Conservation (phyloP, 2,797 vertebrate species). For the Gallirallus australis region DNA sequence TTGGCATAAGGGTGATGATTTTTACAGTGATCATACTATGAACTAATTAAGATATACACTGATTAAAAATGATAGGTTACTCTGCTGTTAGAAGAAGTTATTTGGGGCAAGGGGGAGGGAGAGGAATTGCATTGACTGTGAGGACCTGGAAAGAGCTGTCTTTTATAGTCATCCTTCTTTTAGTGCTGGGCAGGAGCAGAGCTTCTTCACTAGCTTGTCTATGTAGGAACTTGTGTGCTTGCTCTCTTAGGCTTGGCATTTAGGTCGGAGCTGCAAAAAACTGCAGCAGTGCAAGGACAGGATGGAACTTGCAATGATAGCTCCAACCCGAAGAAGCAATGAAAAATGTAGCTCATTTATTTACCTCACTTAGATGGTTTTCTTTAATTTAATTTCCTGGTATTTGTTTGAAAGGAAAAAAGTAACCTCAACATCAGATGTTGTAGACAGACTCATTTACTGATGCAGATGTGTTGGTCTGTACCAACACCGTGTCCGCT, state of each 20-base stretch:
- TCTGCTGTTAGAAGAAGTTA: not conserved
- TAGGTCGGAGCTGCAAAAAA: not conserved
- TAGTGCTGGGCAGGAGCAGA: not conserved
- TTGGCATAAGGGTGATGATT: not conserved
- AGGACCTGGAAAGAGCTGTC: not conserved
- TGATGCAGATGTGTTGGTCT: not conserved
- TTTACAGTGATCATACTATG: not conserved
- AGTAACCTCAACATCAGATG: not conserved
- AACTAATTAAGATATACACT: not conserved
- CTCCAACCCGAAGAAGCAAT: not conserved
- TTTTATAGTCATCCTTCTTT: not conserved
- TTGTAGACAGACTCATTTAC: not conserved
- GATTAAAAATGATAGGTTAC: not conserved
- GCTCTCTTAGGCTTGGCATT: not conserved
- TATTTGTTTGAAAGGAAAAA: not conserved
- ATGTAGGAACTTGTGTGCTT: not conserved
- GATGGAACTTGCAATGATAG: not conserved
- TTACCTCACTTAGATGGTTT: not conserved
- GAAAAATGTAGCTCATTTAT: not conserved
- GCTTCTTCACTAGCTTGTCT: not conserved
- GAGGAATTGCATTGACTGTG: not conserved
- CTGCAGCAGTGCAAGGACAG: not conserved
- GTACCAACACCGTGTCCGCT: accelerated
- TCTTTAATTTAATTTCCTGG: not conserved
- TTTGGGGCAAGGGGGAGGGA: too few species aligned